Percentiles rank a stretch among this genome's conserved stretches.
phyloP scores from a whole-genome alignment of 2,888 invertebrate genomes.

The Drosophila borealis region DNA sequence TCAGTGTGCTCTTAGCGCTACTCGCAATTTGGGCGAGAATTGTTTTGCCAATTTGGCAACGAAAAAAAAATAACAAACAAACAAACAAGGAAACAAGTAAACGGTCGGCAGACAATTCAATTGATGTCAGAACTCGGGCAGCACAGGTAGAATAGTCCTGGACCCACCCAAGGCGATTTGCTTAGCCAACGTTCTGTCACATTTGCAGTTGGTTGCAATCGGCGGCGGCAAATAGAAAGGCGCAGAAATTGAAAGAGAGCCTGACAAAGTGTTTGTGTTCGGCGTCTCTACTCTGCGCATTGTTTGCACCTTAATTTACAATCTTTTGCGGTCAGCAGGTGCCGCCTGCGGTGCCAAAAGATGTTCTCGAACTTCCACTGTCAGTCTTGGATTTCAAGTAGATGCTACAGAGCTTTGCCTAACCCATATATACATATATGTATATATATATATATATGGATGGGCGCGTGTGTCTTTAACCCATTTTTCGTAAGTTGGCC shows the following conservation, averaged over 20 bases:
- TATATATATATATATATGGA: background rate
- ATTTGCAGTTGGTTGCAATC: slow-evolving; percentile 38
- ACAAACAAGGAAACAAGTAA: slow-evolving; percentile 4
- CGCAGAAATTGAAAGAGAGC: slow-evolving; percentile 13
- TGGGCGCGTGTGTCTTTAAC: slow-evolving; percentile 36
- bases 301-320: slow-evolving; percentile 79
- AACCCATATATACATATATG: slow-evolving; percentile 28
- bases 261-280: slow-evolving; percentile 18
- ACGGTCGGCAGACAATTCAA: slow-evolving; percentile 42
- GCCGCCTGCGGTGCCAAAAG: slow-evolving; percentile 44
- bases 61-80: slow-evolving; percentile 2
- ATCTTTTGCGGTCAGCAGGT: slow-evolving; percentile 72
- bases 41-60: slow-evolving; percentile 54
- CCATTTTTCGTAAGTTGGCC: slow-evolving; percentile 46
- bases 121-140: slow-evolving; percentile 37
- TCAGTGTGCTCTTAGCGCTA: background rate
- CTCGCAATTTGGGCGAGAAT: slow-evolving; percentile 24
- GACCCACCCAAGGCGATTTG: slow-evolving; percentile 43
- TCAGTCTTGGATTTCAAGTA: background rate
- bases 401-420: slow-evolving; percentile 37
- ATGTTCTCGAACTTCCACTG: slow-evolving; percentile 6
- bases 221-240: slow-evolving; percentile 42
- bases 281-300: slow-evolving; percentile 49
- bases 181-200: slow-evolving; percentile 48
- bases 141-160: slow-evolving; percentile 27